A percentile compares a stretch with the other conserved stretches of the same genome.
Evolutionary conservation across 2,888 invertebrate species (phyloP).

Genomic region (Belgica antarctica): DNA sequence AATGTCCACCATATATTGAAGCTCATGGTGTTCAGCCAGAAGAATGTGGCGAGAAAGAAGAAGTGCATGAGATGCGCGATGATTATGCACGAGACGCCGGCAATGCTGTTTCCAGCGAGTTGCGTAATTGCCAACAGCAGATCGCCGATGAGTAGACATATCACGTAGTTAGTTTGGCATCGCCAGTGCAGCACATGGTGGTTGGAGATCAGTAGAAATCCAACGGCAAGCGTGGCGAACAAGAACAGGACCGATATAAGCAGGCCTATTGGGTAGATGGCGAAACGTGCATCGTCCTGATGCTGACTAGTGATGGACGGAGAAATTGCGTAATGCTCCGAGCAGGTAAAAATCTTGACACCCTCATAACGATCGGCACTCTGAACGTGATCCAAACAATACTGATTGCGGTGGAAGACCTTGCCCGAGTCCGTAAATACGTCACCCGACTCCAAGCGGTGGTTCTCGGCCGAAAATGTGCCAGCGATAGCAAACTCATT

Average conservation of each 20-base stretch:
- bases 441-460: conserved; percentile 58
- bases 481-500: conserved; percentile 61
- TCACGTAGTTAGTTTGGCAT: conserved; percentile 84
- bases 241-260: conserved; percentile 79
- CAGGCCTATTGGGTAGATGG: conserved; percentile 73
- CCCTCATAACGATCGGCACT: conserved; percentile 37
- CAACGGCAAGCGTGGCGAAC: conserved; percentile 75
- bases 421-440: conserved; percentile 57
- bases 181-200: conserved; percentile 86
- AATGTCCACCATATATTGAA: conserved; percentile 95
- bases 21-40: conserved; percentile 92
- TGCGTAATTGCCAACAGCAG: conserved; percentile 75
- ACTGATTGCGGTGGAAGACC: conserved; percentile 46
- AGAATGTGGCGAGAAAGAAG: conserved; percentile 85
- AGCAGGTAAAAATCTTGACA: conserved; percentile 39
- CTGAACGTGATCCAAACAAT: conserved; percentile 47
- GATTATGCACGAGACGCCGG: conserved; percentile 62
- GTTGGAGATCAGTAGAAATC: conserved; percentile 75
- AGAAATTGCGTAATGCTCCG: conserved; percentile 32
- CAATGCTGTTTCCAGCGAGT: conserved; percentile 63
- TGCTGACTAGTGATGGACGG: conserved; percentile 45
- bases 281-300: conserved; percentile 61
- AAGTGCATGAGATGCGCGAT: conserved; percentile 84
- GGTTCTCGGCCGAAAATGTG: conserved; percentile 57
- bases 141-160: conserved; percentile 77